phyloP scores from a whole-genome alignment of 2,888 invertebrate genomes.

The Dolichopus griseipennis region DNA sequence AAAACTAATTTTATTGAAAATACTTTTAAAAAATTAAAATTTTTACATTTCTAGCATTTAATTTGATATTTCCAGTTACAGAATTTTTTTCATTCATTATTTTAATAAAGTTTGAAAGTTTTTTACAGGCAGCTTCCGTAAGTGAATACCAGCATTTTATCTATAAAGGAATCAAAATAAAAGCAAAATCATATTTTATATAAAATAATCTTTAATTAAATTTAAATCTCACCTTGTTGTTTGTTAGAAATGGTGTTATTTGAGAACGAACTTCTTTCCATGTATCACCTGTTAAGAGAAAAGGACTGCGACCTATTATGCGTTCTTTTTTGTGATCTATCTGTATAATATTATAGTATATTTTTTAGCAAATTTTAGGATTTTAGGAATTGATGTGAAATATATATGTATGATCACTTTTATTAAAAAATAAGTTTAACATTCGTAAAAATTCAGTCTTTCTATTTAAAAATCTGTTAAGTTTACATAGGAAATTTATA shows the following conservation, averaged over 20 bases:
- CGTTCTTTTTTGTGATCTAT: slow-evolving; percentile 43
- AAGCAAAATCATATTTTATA: too few species aligned
- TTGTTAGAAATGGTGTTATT: slow-evolving; percentile 47
- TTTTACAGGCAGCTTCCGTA: slow-evolving; percentile 41
- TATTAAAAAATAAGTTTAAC: too few species aligned
- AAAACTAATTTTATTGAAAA: not conserved
- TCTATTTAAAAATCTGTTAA: too few species aligned
- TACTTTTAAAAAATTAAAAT: not conserved
- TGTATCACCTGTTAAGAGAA: slow-evolving; percentile 42
- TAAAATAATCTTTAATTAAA: not conserved
- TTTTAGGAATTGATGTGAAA: too few species aligned
- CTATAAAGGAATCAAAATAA: slow-evolving; percentile 22
- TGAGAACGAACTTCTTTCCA: slow-evolving; percentile 46
- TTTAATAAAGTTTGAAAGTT: slow-evolving; percentile 41
- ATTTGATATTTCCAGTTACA: slow-evolving; percentile 39
- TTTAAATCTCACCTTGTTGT: not conserved
- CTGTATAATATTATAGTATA: too few species aligned
- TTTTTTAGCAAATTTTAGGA: too few species aligned
- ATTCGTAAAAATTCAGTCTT: too few species aligned
- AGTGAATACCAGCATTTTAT: slow-evolving; percentile 45
- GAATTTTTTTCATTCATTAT: slow-evolving; percentile 28
- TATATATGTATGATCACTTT: too few species aligned
- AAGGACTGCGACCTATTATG: slow-evolving; percentile 45
- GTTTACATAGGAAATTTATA: too few species aligned
- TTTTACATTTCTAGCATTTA: slow-evolving; percentile 33